Evolutionary conservation across 2,113 vertebrate species (phyloP).

Genomic region (Canis aureus): DNA sequence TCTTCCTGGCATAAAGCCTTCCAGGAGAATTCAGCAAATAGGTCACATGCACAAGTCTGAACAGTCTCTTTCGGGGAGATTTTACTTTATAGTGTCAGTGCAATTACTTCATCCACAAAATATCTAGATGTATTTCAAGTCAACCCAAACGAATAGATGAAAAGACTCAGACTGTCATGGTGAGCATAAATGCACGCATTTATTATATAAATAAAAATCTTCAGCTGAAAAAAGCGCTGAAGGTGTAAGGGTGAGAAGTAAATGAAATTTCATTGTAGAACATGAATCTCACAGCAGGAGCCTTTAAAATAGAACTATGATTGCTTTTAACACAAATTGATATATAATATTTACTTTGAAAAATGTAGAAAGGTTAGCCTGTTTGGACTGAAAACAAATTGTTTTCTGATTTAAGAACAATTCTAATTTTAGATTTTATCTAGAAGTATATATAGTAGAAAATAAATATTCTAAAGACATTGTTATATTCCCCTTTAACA

Average conservation of each 20-base stretch:
- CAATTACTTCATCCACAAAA: conserved; percentile 42
- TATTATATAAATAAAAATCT: conserved; percentile 49
- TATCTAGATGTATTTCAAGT: conserved; percentile 68
- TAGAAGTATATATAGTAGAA: background rate
- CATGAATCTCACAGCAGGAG: conserved; percentile 48
- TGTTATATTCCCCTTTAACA: background rate
- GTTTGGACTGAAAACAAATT: background rate
- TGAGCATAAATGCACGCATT: conserved; percentile 50
- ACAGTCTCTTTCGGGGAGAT: conserved; percentile 61
- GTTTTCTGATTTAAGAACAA: conserved; percentile 39
- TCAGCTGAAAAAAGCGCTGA: background rate
- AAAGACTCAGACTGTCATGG: conserved; percentile 12
- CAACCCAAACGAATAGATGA: conserved; percentile 30
- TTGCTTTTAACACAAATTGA: conserved; percentile 40
- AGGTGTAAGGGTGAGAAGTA: background rate
- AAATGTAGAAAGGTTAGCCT: background rate
- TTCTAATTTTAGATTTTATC: conserved; percentile 43
- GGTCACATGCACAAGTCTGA: conserved; percentile 68
- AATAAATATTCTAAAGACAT: background rate
- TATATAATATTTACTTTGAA: conserved; percentile 49
- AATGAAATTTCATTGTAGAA: conserved; percentile 35
- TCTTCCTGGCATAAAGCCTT: conserved; percentile 51
- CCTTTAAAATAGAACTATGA: background rate
- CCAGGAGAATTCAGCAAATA: conserved; percentile 58
- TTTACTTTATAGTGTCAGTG: conserved; percentile 52